Evolutionary conservation across 30 jellyfish, hydroid and myxozoan species (phyloP), one percentile per base, ranked within the genome.

Genomic region (Turritopsis dohrnii): DNA sequence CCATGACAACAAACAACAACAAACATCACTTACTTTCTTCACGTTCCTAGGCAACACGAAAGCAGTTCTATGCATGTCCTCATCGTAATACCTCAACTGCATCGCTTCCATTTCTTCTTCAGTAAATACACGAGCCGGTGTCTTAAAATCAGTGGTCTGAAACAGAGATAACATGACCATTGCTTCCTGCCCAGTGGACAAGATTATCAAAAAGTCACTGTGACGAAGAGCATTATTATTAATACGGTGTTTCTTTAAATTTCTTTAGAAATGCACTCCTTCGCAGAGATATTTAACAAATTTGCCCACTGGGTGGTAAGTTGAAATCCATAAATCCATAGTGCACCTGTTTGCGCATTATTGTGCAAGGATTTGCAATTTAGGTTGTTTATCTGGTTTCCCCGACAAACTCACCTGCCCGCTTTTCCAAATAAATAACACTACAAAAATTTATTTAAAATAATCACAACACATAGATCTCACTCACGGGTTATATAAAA

Each of bases 21-120:
- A n/a, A n/a, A n/a, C n/a, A n/a, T n/a, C n/a, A 41, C 60, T 23
- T 71, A 94, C 99, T 96, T 94, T 74, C 52, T 86, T 71, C 16
- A 89, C 90, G 65, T 82, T 79, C 72, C 96, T 76, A 28, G 99
- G 99, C 21, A 94, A 89, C 26, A 83, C 85, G 73, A 94, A 94
- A 8, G 97, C 94, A 25, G 82, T 53, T 20, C 87, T 85, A 87
- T 94, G 99, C 21, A 80, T 28, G 60, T 94, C 90, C 74, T 89
- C 96, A 52, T 94, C 96, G 71, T 94, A 94, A 86, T 84, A 94
- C 27, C 85, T 87, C 52, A 94, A 69, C 8, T 85, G 71, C 99
- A 94, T 82, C 7, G 66, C 41, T 0, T 65, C 83, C 72, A 81
- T 88, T 75, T 89, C 92, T 84, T 88, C 97, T 84, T 94, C 99